Base-by-base conservation (phyloP, 2,888 invertebrate genomes). In the Agrotis clavis region DNA sequence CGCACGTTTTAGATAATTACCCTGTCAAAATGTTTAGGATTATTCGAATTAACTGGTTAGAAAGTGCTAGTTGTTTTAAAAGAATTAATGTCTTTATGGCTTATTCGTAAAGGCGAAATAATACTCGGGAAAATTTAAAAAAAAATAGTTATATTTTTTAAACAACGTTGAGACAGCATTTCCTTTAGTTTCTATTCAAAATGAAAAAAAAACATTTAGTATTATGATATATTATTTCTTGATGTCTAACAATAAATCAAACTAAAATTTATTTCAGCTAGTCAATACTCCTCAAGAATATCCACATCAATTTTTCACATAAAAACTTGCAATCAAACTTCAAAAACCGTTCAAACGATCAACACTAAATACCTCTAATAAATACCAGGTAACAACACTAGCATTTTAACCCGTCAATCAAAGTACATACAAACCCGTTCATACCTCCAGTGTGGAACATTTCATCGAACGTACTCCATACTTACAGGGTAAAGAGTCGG, bases 401-500 rank as follows among this genome's bases (percentile, higher is more conserved):
- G 79, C 69, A 74, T 85, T 84, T 88, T 82, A 79, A 69, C 79
- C 75, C 80, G 84, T 82, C 77, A 80, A 77, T 85, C 82, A 68
- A 72, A 54, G 64, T 74, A 79, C 67, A 74, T 78, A 79, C 70
- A 71, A 78, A 80, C 82, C 84, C 83, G 81, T 72, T 79, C 80
- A 78, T 77, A 71, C 72, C 79, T 72, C 73, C 86, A 89, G 90
- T 88, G 88, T 87, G 83, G 84, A 85, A 75, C 86, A 78, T 89
- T 90, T 88, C 88, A 90, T 90, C 90, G 89, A 89, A 89, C 89
- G 88, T 57, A 80, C 80, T 79, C 88, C 90, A 92, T 92, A 93
- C 93, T 91, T 90, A 90, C 91, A 88, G 91, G 90, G 91, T 92
- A 94, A 94, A 95, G 94, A 94, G 94, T 92, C 92, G 94, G 93